A percentile compares a stretch with the other conserved stretches of the same genome.
phyloP scores from a whole-genome alignment of 2,113 vertebrate species.

The Nerophis ophidion region DNA sequence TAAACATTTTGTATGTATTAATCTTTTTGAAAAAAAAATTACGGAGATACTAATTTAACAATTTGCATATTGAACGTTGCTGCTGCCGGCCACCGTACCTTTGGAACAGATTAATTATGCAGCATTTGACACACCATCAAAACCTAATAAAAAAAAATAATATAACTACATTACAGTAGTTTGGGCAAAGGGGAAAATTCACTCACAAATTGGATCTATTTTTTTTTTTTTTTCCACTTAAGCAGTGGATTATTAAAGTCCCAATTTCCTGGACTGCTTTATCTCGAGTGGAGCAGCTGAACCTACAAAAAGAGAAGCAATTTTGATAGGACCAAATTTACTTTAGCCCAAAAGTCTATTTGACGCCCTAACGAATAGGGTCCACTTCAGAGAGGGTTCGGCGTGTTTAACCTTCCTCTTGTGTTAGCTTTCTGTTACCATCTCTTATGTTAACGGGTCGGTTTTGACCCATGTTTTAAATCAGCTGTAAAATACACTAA shows the following conservation, averaged over 20 bases:
- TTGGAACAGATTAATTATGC: background rate
- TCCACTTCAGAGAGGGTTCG: conserved; percentile 21
- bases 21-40: too few relatives aligned
- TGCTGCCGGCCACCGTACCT: too few relatives aligned
- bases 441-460: too few relatives aligned
- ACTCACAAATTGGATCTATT: conserved; percentile 35
- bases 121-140: conserved; percentile 2
- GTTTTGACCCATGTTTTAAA: too few relatives aligned
- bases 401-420: too few relatives aligned
- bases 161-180: conserved; percentile 9
- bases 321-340: conserved; percentile 23
- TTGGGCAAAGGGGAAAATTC: conserved; percentile 23
- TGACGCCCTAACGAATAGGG: conserved; percentile 34
- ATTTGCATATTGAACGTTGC: too few relatives aligned
- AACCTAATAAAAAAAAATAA: conserved; percentile 6
- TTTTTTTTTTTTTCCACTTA: conserved; percentile 20
- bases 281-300: conserved; percentile 35
- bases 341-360: conserved; percentile 26
- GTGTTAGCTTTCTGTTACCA: too few relatives aligned
- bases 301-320: conserved; percentile 8
- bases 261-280: conserved; percentile 42
- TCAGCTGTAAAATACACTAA: too few relatives aligned
- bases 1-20: too few relatives aligned
- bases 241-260: conserved; percentile 27
- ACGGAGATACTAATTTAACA: too few relatives aligned